These are phyloP conservation scores for Eutolmus rufibarbis DNA, from an alignment of 2,888 invertebrate species.

Conservation along the genomic window DNA sequence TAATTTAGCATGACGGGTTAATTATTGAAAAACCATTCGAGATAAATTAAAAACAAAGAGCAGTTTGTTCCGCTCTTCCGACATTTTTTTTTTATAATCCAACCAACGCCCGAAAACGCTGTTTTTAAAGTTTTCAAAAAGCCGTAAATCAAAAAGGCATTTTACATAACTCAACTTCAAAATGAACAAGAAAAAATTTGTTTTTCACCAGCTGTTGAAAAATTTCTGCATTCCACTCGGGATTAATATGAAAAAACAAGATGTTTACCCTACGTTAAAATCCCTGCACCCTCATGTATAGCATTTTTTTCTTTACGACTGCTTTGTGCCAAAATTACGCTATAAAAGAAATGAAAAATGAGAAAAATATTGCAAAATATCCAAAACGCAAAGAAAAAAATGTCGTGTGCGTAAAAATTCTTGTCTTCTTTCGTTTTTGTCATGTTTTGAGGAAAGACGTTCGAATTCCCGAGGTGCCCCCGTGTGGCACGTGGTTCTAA, in stretches of 20 bases:
- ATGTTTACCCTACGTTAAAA: neutral
- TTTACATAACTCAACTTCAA: neutral
- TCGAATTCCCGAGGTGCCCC: neutral
- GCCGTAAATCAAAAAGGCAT: neutral
- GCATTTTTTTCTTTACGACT: neutral
- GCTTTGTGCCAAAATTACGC: neutral
- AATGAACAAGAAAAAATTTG: neutral
- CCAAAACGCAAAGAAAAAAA: neutral
- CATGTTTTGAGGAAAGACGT: neutral
- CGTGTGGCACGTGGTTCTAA: conserved; percentile 22
- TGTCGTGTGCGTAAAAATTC: neutral
- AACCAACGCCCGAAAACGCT: neutral
- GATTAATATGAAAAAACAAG: neutral
- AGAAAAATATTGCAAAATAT: neutral
- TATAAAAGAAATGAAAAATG: neutral
- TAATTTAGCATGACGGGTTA: neutral
- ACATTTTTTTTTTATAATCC: neutral
- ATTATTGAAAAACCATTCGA: neutral
- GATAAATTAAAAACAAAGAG: neutral
- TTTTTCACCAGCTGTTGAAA: neutral
- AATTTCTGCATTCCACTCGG: neutral
- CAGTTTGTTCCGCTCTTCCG: neutral
- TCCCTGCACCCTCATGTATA: neutral
- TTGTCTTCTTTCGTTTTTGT: neutral
- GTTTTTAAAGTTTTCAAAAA: neutral